phyloP scores from a whole-genome alignment of 2,888 invertebrate species.

The Orchesella flavescens region DNA sequence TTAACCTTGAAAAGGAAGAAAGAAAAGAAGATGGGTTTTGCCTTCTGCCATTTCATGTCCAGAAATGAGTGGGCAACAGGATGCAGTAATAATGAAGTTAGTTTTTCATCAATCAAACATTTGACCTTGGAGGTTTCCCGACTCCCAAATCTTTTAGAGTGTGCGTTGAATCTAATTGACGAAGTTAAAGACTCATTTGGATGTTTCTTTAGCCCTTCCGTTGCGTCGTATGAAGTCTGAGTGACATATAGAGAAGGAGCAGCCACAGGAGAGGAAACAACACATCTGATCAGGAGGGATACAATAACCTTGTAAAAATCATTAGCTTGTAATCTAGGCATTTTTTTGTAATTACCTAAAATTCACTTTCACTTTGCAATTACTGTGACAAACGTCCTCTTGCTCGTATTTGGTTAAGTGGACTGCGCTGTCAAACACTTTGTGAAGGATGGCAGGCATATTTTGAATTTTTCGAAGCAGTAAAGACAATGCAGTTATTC shows the following conservation, averaged over 20 bases:
- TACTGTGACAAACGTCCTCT: constrained; percentile 78
- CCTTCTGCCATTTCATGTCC: constrained; percentile 87
- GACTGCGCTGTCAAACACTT: constrained; percentile 84
- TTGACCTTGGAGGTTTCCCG: constrained; percentile 46
- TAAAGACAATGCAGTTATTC: constrained; percentile 85
- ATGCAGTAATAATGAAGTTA: constrained; percentile 83
- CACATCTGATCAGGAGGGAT: not conserved
- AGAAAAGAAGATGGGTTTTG: constrained; percentile 88
- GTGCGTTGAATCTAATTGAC: not conserved
- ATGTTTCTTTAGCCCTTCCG: not conserved
- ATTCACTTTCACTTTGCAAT: constrained; percentile 85
- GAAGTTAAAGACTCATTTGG: not conserved
- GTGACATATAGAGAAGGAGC: not conserved
- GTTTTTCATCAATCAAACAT: constrained; percentile 39
- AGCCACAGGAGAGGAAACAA: not conserved
- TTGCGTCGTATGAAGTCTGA: not conserved
- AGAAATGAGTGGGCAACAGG: constrained; percentile 89
- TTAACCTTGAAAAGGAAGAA: constrained; percentile 79
- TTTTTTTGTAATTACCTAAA: constrained; percentile 73
- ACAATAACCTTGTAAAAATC: no score
- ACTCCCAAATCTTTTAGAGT: not conserved
- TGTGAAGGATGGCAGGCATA: constrained; percentile 82
- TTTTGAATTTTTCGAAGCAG: constrained; percentile 89
- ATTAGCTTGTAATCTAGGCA: no score
- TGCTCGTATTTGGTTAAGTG: constrained; percentile 84